These are phyloP conservation scores for Cerceris ruficornis DNA, from an alignment of 2,888 invertebrate genomes.

Conservation along the genomic window DNA sequence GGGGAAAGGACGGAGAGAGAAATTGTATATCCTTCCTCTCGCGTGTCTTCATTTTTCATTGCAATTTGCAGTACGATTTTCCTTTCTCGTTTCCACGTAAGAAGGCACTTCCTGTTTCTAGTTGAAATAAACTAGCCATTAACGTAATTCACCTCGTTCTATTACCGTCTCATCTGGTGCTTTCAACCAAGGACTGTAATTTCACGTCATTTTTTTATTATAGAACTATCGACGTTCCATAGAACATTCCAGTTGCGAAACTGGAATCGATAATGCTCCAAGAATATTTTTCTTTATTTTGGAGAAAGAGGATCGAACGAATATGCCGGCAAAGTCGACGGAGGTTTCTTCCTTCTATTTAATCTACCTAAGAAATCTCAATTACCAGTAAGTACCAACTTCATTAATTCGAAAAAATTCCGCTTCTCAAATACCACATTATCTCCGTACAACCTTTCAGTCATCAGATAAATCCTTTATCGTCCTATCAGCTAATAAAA, in stretches of 20 bases:
- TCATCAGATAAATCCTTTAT: too few relatives aligned
- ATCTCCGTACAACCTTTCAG: too few relatives aligned
- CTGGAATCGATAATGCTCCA: too few relatives aligned
- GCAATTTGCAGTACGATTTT: conserved; percentile 5
- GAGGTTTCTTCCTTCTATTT: too few relatives aligned
- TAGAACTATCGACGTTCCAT: background rate
- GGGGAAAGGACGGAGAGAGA: conserved; percentile 16
- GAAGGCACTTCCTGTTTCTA: conserved; percentile 29
- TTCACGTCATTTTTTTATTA: background rate
- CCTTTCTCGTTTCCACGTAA: conserved; percentile 6
- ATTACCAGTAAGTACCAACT: too few relatives aligned
- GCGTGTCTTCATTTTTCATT: conserved; percentile 28
- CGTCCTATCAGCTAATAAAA: too few relatives aligned
- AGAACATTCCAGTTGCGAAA: background rate
- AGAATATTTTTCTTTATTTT: too few relatives aligned
- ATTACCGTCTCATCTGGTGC: conserved; percentile 7
- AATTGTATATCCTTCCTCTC: conserved; percentile 4
- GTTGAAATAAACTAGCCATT: conserved; percentile 24
- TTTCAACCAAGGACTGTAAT: background rate
- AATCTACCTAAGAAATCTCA: too few relatives aligned
- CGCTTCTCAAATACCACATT: too few relatives aligned
- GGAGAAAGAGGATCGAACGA: too few relatives aligned
- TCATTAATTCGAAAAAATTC: too few relatives aligned
- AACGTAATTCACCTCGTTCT: conserved; percentile 23
- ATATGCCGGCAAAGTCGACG: too few relatives aligned